A percentile compares a stretch with the other conserved stretches of the same genome.
These are phyloP conservation scores for Onychomys torridus DNA, from an alignment of 2,797 vertebrate genomes.

Conservation along the genomic window DNA sequence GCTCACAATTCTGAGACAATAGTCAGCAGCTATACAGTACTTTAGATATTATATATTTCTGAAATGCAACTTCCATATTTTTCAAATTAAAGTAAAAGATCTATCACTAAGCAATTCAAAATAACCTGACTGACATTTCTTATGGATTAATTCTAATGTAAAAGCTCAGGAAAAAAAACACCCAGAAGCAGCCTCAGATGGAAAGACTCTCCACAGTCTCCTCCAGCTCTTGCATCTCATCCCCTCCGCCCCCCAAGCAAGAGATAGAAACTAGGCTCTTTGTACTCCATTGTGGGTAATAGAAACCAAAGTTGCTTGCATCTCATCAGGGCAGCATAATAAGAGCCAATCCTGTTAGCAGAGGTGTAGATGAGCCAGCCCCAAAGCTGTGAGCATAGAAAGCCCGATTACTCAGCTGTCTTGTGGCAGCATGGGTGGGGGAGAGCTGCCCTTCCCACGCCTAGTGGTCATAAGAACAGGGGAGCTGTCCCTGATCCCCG, in stretches of 20 bases:
- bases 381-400: background rate
- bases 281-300: background rate
- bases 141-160: background rate
- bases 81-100: background rate
- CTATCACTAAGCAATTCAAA: background rate
- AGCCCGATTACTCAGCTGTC: background rate
- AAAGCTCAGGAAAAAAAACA: background rate
- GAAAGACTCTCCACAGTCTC: background rate
- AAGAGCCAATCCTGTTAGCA: background rate
- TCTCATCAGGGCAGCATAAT: background rate
- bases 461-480: background rate
- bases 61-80: background rate
- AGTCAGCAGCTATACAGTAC: background rate
- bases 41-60: background rate
- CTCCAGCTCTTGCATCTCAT: too few relatives aligned
- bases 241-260: background rate
- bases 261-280: too few relatives aligned
- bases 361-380: background rate
- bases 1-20: background rate
- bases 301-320: background rate
- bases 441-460: background rate
- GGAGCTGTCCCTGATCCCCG: background rate
- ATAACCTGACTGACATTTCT: background rate
- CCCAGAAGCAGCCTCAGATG: background rate
- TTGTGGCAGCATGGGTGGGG: background rate